Evolutionary conservation across 2,113 vertebrate species (phyloP).

Genomic region (Clarias magur): DNA sequence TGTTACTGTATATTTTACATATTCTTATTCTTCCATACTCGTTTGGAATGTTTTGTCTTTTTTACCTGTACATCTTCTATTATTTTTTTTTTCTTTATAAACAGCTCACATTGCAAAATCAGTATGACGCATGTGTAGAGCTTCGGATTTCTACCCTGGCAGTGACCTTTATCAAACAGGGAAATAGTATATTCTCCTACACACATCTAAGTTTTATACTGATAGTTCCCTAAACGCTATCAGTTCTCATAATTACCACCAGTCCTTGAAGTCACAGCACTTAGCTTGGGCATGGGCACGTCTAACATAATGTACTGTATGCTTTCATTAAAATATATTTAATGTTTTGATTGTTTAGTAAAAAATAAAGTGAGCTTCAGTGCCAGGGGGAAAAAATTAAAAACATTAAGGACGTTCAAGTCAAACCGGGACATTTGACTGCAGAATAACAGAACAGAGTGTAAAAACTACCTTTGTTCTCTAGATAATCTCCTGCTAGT

Average conservation of each 20-base stretch:
- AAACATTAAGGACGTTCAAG: not conserved
- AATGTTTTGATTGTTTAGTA: not conserved
- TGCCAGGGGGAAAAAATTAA: not conserved
- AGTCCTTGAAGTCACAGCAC: not conserved
- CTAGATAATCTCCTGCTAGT: no score
- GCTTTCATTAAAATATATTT: not conserved
- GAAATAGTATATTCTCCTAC: not conserved
- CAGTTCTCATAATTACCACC: not conserved
- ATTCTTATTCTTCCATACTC: not conserved
- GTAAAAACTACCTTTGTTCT: no score
- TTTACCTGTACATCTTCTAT: not conserved
- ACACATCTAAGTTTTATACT: no score
- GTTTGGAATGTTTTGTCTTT: not conserved
- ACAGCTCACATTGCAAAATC: not conserved
- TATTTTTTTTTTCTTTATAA: not conserved
- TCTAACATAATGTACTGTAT: not conserved
- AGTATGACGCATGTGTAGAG: not conserved
- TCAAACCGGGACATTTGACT: no score
- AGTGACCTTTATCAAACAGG: no score
- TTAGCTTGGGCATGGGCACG: not conserved
- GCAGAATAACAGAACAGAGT: no score
- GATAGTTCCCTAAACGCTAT: not conserved
- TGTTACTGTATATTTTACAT: conserved; percentile 22
- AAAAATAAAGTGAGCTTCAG: not conserved
- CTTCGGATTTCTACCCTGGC: not conserved